phyloP scores from a whole-genome alignment of 2,113 vertebrate species.

The Pardalotus punctatus region DNA sequence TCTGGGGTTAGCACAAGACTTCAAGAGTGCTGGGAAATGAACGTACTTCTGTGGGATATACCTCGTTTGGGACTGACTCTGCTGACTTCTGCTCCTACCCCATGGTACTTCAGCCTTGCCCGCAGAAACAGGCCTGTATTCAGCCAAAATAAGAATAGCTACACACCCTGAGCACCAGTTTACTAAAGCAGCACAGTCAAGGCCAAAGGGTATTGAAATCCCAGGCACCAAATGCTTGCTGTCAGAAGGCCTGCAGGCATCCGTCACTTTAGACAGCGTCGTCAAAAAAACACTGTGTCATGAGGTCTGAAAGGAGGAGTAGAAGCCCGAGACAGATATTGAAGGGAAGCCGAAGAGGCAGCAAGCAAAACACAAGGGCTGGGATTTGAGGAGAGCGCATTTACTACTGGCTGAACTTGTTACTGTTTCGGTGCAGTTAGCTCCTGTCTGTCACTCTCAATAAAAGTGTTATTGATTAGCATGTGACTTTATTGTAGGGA shows the following conservation, averaged over 20 bases:
- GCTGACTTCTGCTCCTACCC: background rate
- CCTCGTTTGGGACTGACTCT: background rate
- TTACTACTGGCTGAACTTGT: conserved; percentile 41
- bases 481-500: conserved; percentile 66
- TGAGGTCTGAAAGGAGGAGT: background rate
- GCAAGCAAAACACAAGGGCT: conserved; percentile 2
- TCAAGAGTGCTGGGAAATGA: background rate
- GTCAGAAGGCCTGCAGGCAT: background rate
- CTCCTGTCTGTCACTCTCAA: conserved; percentile 65
- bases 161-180: background rate
- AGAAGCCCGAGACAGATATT: background rate
- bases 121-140: background rate
- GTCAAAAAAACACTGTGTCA: background rate
- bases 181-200: background rate
- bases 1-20: background rate
- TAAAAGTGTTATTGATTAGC: conserved; percentile 72
- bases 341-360: conserved; percentile 21
- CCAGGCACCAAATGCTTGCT: background rate
- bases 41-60: fast-evolving
- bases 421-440: conserved; percentile 60
- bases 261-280: background rate
- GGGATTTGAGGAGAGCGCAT: background rate
- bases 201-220: background rate
- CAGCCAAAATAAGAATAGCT: background rate
- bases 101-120: background rate